phyloP scores from a whole-genome alignment of 1,140 invertebrate genomes.

The Meloidogyne chitwoodi region DNA sequence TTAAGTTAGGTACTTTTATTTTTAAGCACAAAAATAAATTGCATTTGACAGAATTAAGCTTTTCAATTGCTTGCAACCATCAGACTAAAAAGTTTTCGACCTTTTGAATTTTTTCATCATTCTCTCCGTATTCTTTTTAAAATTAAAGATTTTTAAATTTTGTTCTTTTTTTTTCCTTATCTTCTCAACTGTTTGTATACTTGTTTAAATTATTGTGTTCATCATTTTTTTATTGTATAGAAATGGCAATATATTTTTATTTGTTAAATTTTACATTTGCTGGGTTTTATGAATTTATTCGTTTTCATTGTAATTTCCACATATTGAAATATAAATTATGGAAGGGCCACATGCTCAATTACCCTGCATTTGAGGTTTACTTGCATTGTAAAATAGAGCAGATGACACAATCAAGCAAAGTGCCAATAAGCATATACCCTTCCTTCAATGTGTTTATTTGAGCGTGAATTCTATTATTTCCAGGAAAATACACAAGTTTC shows the following conservation, averaged over 20 bases:
- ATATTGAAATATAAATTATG: not conserved
- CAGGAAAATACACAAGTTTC: not conserved
- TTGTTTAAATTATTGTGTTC: no score
- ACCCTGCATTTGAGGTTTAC: not conserved
- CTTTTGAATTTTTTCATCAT: not conserved
- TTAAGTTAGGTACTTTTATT: not conserved
- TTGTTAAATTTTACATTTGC: not conserved
- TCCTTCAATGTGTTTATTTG: not conserved
- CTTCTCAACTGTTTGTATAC: no score
- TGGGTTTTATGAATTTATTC: not conserved
- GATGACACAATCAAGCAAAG: not conserved
- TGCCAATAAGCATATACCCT: not conserved
- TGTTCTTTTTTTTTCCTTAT: no score
- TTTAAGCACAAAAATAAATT: not conserved
- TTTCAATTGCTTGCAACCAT: not conserved
- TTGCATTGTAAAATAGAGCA: not conserved
- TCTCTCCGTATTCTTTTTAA: no score
- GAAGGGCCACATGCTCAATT: not conserved
- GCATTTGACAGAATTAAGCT: not conserved
- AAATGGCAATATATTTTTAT: not conserved
- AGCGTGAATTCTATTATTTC: not conserved
- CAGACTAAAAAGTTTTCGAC: not conserved
- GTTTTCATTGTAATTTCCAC: not conserved
- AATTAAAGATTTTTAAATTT: not conserved
- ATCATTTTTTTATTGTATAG: no score